Conservation (phyloP, 2,888 invertebrate genomes). For the Tenthredo mesomela region DNA sequence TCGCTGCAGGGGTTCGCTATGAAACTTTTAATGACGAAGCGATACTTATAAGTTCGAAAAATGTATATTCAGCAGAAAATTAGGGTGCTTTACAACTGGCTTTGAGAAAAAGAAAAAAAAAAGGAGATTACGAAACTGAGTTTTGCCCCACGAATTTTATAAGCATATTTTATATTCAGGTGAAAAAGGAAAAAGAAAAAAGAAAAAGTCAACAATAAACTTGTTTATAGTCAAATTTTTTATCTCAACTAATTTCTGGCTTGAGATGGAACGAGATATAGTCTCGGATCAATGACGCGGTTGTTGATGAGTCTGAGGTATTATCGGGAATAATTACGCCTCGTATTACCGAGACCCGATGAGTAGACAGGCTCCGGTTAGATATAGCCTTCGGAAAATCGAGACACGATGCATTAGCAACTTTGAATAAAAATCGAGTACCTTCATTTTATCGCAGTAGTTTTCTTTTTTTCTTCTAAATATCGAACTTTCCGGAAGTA, state of each 20-base stretch:
- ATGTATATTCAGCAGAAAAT: neutral
- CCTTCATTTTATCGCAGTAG: neutral
- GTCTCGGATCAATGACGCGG: neutral
- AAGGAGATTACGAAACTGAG: neutral
- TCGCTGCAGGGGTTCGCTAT: neutral
- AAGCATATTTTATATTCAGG: neutral
- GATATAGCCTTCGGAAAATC: neutral
- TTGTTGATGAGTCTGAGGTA: neutral
- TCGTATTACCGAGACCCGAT: neutral
- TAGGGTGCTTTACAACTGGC: neutral
- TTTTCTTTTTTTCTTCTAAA: neutral
- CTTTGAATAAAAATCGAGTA: neutral
- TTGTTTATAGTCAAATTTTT: neutral
- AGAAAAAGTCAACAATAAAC: neutral
- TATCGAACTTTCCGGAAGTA: neutral
- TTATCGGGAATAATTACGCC: neutral
- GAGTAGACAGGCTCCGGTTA: neutral
- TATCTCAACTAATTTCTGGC: neutral
- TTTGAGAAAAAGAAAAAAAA: neutral
- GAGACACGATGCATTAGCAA: neutral
- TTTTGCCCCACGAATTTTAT: neutral
- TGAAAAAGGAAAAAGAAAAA: neutral
- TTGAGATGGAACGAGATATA: neutral
- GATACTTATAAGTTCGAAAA: neutral
- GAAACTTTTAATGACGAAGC: constrained; percentile 5